phyloP scores from a whole-genome alignment of 2,888 invertebrate species.

The Phyllotreta cruciferae region DNA sequence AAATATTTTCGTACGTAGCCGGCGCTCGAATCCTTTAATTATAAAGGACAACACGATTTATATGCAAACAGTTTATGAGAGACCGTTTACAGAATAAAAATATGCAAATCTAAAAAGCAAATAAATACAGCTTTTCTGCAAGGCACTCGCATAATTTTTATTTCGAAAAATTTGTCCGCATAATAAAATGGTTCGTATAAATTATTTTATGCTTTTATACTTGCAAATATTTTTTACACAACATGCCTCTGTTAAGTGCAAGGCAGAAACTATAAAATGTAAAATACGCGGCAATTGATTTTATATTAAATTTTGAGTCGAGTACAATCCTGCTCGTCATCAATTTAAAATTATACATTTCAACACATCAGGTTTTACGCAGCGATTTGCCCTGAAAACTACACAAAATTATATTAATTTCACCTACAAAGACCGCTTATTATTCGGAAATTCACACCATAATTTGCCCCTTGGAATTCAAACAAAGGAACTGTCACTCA shows the following conservation, averaged over 20 bases:
- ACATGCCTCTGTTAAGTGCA: background rate
- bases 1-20: slow-evolving; percentile 27
- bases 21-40: slow-evolving; percentile 30
- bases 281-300: background rate
- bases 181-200: slow-evolving; percentile 9
- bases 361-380: slow-evolving; percentile 10
- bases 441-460: slow-evolving; percentile 18
- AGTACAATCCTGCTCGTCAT: slow-evolving; percentile 12
- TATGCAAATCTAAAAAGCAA: slow-evolving; percentile 29
- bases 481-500: slow-evolving; percentile 22
- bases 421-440: slow-evolving; percentile 14
- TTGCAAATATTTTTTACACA: background rate
- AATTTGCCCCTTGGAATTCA: slow-evolving; percentile 21
- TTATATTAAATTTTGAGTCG: no score
- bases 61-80: slow-evolving; percentile 37
- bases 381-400: slow-evolving; percentile 19
- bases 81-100: slow-evolving; percentile 33
- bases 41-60: slow-evolving; percentile 39
- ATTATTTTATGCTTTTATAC: background rate
- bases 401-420: slow-evolving; percentile 27
- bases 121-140: slow-evolving; percentile 29
- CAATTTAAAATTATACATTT: slow-evolving; percentile 21
- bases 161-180: slow-evolving; percentile 10
- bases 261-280: background rate
- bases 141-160: slow-evolving; percentile 4